Percentiles rank a stretch among this genome's conserved stretches.
phyloP scores from a whole-genome alignment of 2,888 invertebrate species.

The Zhuqinia jingwanae region DNA sequence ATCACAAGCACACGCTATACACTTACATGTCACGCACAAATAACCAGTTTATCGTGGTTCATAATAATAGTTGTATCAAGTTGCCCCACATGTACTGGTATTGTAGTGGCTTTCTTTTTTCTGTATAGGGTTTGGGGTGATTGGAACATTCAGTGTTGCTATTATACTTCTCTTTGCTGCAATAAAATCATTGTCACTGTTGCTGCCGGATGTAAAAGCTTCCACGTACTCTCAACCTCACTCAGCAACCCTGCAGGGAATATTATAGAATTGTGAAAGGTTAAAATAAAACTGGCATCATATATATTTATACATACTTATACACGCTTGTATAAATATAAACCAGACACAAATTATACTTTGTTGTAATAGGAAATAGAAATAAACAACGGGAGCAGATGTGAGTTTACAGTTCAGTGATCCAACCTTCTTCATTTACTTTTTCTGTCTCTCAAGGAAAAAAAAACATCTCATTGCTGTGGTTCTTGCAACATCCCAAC shows the following conservation, averaged over 20 bases:
- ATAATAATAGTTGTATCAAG: background rate
- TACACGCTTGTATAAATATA: background rate
- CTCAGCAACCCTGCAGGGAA: slow-evolving; percentile 14
- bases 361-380: background rate
- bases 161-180: background rate
- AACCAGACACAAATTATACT: background rate
- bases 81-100: slow-evolving; percentile 37
- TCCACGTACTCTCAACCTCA: slow-evolving; percentile 9
- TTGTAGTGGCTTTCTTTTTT: slow-evolving; percentile 37
- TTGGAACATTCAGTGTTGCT: slow-evolving; percentile 15
- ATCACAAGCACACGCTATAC: background rate
- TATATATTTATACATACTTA: background rate
- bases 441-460: background rate
- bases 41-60: too few species aligned
- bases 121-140: slow-evolving; percentile 44
- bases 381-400: slow-evolving; percentile 32
- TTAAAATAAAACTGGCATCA: background rate
- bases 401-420: slow-evolving; percentile 48
- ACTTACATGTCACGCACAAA: background rate
- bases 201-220: background rate
- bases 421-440: background rate
- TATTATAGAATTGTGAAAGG: slow-evolving; percentile 18
- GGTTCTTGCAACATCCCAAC: slow-evolving; percentile 21
- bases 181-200: background rate
- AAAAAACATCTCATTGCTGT: background rate